Evolutionary conservation across 1,140 invertebrate species (phyloP).

Genomic region (Sitodiplosis mosellana): DNA sequence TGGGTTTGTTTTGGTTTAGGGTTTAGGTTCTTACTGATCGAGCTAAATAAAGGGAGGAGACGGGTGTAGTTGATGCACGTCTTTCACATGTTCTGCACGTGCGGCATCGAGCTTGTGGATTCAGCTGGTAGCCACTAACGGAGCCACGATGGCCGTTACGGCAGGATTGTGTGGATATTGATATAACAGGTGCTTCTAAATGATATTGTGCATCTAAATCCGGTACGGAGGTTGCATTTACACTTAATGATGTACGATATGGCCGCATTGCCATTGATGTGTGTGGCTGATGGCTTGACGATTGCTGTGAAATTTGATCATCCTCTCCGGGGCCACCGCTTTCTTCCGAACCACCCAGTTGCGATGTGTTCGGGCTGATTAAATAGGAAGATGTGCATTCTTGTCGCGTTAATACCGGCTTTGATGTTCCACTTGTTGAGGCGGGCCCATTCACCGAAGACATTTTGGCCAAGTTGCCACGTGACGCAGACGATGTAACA

Average conservation of each 20-base stretch:
- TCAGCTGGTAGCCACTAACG: conserved; percentile 36
- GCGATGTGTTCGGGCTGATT: conserved; percentile 55
- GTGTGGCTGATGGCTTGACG: not conserved
- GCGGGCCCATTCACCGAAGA: conserved; percentile 25
- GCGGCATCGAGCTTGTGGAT: conserved; percentile 33
- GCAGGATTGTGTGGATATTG: conserved; percentile 20
- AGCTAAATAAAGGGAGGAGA: conserved; percentile 48
- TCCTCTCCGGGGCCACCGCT: conserved; percentile 40
- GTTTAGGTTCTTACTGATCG: conserved; percentile 56
- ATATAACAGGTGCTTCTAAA: conserved; percentile 23
- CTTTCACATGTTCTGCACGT: conserved; percentile 46
- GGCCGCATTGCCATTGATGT: not conserved
- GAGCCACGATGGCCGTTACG: conserved; percentile 31
- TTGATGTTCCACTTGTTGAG: conserved; percentile 24
- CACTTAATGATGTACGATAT: conserved; percentile 12
- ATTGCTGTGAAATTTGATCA: not conserved
- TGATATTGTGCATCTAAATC: conserved; percentile 73
- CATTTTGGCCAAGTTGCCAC: conserved; percentile 8
- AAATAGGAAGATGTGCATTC: conserved; percentile 57
- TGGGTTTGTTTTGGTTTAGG: too few species aligned
- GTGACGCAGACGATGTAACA: conserved; percentile 14
- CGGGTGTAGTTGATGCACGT: conserved; percentile 54
- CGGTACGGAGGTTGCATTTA: conserved; percentile 63
- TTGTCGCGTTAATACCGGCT: conserved; percentile 64
- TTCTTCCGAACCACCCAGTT: conserved; percentile 57